Percentiles rank a stretch among this genome's conserved stretches.
Conservation (phyloP, 2,113 vertebrate genomes). For the Phalacrocorax brasilianus region DNA sequence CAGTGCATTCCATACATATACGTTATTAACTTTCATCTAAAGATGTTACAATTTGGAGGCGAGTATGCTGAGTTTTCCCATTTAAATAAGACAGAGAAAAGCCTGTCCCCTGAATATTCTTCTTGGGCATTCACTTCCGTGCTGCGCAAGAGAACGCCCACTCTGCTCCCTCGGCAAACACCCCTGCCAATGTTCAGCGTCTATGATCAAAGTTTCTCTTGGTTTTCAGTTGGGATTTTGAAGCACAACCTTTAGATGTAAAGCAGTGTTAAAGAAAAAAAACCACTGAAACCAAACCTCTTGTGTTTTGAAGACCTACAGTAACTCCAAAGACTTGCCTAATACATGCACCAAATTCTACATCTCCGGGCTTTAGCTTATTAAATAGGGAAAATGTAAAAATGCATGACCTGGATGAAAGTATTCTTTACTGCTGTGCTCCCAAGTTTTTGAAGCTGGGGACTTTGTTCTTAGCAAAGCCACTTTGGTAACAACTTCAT, state of each 20-base stretch:
- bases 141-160: not conserved
- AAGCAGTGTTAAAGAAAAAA: not conserved
- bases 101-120: not conserved
- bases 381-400: constrained; percentile 38
- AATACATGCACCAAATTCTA: not conserved
- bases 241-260: not conserved
- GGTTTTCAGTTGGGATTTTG: not conserved
- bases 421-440: not conserved
- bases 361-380: constrained; percentile 18
- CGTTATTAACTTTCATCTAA: not conserved
- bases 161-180: not conserved
- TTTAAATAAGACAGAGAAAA: not conserved
- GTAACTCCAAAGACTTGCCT: not conserved
- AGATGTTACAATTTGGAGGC: not conserved
- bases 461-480: constrained; percentile 59
- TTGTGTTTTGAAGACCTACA: not conserved
- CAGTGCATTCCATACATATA: not conserved
- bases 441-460: constrained; percentile 5
- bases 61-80: not conserved
- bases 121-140: not conserved
- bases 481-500: constrained; percentile 28
- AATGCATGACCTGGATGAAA: constrained; percentile 44
- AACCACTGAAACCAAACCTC: not conserved
- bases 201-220: constrained; percentile 15
- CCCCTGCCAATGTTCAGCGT: not conserved